Evolutionary conservation across 2,888 invertebrate species (phyloP).

Genomic region (Diaprepes abbreviatus): DNA sequence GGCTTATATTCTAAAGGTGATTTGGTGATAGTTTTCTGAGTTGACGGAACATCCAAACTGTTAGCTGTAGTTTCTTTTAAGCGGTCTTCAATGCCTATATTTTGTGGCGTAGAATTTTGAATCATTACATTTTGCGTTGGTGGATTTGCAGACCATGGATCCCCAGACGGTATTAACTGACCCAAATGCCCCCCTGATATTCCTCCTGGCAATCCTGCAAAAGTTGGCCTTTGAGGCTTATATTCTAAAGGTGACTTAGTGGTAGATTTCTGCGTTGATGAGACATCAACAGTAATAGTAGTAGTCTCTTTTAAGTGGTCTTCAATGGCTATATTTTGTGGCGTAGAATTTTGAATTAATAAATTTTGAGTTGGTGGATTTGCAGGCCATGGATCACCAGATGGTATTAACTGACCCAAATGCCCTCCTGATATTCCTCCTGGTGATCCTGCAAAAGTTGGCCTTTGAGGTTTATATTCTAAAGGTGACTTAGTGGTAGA

Average conservation of each 20-base stretch:
- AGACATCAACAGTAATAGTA: background rate
- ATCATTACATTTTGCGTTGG: background rate
- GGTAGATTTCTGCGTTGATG: background rate
- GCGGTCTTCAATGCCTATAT: background rate
- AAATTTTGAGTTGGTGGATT: background rate
- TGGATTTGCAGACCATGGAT: constrained; percentile 8
- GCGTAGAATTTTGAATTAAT: background rate
- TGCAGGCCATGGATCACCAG: constrained; percentile 20
- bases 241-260: constrained; percentile 13
- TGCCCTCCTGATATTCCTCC: constrained; percentile 17
- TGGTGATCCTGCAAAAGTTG: constrained; percentile 4
- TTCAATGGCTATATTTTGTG: background rate
- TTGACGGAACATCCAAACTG: background rate
- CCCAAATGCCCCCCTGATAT: constrained; percentile 19
- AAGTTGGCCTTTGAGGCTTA: constrained; percentile 1
- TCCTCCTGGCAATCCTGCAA: background rate
- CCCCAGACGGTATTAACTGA: constrained; percentile 39
- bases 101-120: background rate
- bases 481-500: background rate
- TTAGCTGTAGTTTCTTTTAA: background rate
- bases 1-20: constrained; percentile 24
- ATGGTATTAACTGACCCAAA: constrained; percentile 33
- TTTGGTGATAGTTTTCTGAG: background rate
- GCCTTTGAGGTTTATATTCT: constrained; percentile 13
- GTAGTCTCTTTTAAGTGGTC: background rate